These are phyloP conservation scores for Apocheima hispidaria DNA, from an alignment of 2,888 invertebrate species.

Conservation along the genomic window DNA sequence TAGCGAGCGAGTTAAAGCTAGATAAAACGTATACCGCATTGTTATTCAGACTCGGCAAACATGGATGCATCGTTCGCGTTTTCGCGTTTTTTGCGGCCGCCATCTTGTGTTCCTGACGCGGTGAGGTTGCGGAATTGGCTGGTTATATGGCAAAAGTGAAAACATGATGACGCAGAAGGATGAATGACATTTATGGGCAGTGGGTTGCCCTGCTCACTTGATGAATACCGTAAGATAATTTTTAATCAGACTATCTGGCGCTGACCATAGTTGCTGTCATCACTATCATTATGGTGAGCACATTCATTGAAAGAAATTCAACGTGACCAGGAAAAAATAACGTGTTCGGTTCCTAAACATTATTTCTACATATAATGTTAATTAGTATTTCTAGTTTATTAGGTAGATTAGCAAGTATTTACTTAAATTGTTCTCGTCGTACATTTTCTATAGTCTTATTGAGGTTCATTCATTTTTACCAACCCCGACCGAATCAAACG, in stretches of 20 bases:
- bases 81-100: slow-evolving; percentile 68
- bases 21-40: slow-evolving; percentile 64
- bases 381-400: too few relatives aligned
- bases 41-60: slow-evolving; percentile 68
- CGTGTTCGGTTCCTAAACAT: neutral
- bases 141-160: slow-evolving; percentile 79
- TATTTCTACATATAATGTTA: neutral
- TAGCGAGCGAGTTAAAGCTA: slow-evolving; percentile 51
- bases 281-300: neutral
- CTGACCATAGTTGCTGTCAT: slow-evolving; percentile 12
- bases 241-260: slow-evolving; percentile 21
- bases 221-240: slow-evolving; percentile 48
- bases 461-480: too few relatives aligned
- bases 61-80: slow-evolving; percentile 60
- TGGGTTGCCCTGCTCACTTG: slow-evolving; percentile 51
- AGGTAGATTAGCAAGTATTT: too few relatives aligned
- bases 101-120: slow-evolving; percentile 68
- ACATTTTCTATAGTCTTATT: neutral
- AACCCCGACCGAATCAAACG: too few relatives aligned
- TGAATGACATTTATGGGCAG: slow-evolving; percentile 60
- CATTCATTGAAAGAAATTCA: neutral
- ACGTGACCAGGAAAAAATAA: neutral
- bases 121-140: slow-evolving; percentile 63
- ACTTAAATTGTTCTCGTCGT: neutral
- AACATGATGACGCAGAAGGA: slow-evolving; percentile 62